phyloP scores from a whole-genome alignment of 2,113 vertebrate species.

The Aspiorhynchus laticeps region DNA sequence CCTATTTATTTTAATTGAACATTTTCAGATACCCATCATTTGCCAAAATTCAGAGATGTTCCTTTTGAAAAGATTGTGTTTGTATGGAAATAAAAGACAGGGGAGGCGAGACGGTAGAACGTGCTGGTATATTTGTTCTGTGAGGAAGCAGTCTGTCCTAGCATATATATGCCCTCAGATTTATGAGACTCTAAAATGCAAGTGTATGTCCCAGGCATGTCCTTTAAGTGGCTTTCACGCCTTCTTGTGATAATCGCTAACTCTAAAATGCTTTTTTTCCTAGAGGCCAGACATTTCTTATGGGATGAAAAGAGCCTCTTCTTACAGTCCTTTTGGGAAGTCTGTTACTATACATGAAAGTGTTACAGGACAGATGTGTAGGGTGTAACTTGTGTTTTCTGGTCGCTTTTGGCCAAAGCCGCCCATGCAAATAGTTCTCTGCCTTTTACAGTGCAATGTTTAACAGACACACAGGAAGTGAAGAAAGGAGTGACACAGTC shows the following conservation, averaged over 20 bases:
- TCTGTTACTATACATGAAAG: neutral
- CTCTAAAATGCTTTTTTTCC: neutral
- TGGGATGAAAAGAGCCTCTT: neutral
- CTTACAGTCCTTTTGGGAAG: neutral
- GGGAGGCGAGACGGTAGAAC: constrained; percentile 7
- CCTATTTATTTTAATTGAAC: constrained; percentile 2
- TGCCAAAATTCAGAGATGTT: neutral
- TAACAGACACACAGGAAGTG: neutral
- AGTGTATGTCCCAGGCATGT: constrained; percentile 60
- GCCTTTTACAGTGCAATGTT: neutral
- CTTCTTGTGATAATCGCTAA: constrained; percentile 40
- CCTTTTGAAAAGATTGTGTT: constrained; percentile 16
- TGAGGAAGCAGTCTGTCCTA: constrained; percentile 43
- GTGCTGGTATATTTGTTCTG: constrained; percentile 35
- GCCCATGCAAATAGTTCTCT: constrained; percentile 6
- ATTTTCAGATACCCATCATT: neutral
- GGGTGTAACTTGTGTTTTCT: constrained; percentile 2
- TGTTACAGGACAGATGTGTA: neutral
- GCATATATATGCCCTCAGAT: constrained; percentile 57
- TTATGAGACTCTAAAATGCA: constrained; percentile 68
- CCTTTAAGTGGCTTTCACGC: constrained; percentile 64
- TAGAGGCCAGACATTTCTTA: neutral
- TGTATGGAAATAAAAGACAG: neutral
- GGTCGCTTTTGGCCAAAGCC: neutral
- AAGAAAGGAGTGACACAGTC: neutral